A percentile compares a stretch with the other conserved stretches of the same genome.
phyloP scores from a whole-genome alignment of 1,140 invertebrate genomes.

The Papilio aristodemus region DNA sequence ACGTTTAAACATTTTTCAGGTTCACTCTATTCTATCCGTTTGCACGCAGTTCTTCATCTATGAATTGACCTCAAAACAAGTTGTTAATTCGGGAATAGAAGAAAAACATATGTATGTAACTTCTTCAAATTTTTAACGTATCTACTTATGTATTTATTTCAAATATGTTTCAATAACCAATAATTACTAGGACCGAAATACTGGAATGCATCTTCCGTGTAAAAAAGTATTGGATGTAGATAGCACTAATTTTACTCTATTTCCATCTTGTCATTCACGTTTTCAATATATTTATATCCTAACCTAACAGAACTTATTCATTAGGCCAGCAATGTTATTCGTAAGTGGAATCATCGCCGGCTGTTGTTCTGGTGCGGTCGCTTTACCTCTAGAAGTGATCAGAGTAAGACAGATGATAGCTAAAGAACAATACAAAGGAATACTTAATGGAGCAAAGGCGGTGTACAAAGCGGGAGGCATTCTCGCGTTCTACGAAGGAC shows the following conservation, averaged over 20 bases:
- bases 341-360: conserved; percentile 62
- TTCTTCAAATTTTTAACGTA: neutral
- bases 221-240: no score
- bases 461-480: conserved; percentile 62
- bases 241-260: no score
- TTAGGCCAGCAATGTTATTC: conserved; percentile 41
- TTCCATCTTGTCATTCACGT: no score
- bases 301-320: neutral
- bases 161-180: no score
- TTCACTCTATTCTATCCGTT: conserved; percentile 60
- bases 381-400: conserved; percentile 64
- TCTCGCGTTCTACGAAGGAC: conserved; percentile 64
- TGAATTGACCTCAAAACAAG: conserved; percentile 57
- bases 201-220: no score
- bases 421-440: conserved; percentile 60
- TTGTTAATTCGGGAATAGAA: conserved; percentile 36
- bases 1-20: conserved; percentile 41
- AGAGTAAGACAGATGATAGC: conserved; percentile 65
- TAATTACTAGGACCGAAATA: no score
- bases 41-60: conserved; percentile 65
- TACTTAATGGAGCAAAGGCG: conserved; percentile 53
- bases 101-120: conserved; percentile 41
- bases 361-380: conserved; percentile 51
- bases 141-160: neutral
- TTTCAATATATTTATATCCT: no score